Base-by-base conservation (phyloP, 2,888 invertebrate genomes). In the Nebria salina region DNA sequence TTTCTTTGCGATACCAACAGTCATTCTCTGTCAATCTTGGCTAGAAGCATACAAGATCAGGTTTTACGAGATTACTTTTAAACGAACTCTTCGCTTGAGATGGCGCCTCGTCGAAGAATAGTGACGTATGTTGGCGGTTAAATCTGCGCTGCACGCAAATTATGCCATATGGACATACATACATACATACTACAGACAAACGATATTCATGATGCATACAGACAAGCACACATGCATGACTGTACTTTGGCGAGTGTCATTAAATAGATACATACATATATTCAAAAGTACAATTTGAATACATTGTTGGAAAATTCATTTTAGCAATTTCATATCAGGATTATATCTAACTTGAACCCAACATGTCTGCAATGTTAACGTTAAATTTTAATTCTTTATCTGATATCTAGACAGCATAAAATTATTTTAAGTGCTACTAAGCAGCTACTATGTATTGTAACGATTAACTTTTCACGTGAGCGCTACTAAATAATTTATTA, bases 41-140 rank as follows among this genome's bases (percentile, higher is more conserved):
- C 6, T 70, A 5, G 70, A 70, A 70, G 70, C 70, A 34, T 6
- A n/a, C 26, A 70, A 70, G 70, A 70, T 26, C 70, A 20, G 70
- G 70, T 70, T 70, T 26, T 70, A 70, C 70, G 70, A 70, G 70
- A 70, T 70, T 70, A 70, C 70, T 70, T 70, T 70, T 70, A 70
- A 70, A 70, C 25, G 70, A 70, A 70, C 25, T 70, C 70, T 66
- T 70, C 70, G 70, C 70, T 13, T 70, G 26, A 13, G 70, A 26
- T 25, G 6, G 54, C 54, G 54, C 9, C 54, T 8, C 54, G 54
- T 8, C 25, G 70, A 20, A 70, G 25, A 70, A 25, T 25, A 20
- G 34, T 70, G 15, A 70, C 25, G 26, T 26, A 70, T 70, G 70
- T 70, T 70, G 11, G 11, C 26, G 70, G 34, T 9, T 26, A 70